These are phyloP conservation scores for Xylota sylvarum DNA, from an alignment of 2,888 invertebrate species.

Conservation along the genomic window DNA sequence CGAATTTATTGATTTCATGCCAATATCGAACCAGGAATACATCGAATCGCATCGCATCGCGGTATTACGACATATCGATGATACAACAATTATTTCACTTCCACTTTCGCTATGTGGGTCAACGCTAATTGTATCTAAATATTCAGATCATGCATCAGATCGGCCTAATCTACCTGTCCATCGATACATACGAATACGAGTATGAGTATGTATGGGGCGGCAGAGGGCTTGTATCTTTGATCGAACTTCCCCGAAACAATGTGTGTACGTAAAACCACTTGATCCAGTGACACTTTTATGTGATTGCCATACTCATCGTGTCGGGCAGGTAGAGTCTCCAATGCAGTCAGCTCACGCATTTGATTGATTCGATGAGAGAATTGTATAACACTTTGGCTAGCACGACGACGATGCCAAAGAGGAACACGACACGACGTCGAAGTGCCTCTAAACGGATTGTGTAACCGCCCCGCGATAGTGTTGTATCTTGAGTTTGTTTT, in stretches of 20 bases:
- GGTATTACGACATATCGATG: conserved; percentile 59
- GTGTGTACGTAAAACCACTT: conserved; percentile 52
- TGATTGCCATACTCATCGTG: conserved; percentile 63
- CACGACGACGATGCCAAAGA: conserved; percentile 35
- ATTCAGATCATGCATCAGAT: conserved; percentile 57
- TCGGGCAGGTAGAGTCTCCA: background rate
- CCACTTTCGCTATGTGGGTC: conserved; percentile 74
- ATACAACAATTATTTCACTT: conserved; percentile 70
- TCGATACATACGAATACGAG: too few species aligned
- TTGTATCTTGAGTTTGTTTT: conserved; percentile 27
- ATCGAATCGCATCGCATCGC: background rate
- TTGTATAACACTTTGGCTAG: conserved; percentile 67
- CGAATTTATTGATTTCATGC: conserved; percentile 44
- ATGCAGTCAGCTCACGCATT: conserved; percentile 60
- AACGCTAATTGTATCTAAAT: conserved; percentile 68
- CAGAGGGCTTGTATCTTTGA: conserved; percentile 4
- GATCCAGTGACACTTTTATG: conserved; percentile 77
- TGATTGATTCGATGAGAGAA: conserved; percentile 41
- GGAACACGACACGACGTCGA: conserved; percentile 32
- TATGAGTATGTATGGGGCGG: too few species aligned
- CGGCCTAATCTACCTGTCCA: conserved; percentile 30
- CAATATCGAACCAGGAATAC: conserved; percentile 63
- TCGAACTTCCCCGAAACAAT: conserved; percentile 47
- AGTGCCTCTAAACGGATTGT: conserved; percentile 50
- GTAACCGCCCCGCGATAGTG: conserved; percentile 29